These are phyloP conservation scores for Rhinogobius similis DNA, from an alignment of 2,113 vertebrate species.

Conservation along the genomic window DNA sequence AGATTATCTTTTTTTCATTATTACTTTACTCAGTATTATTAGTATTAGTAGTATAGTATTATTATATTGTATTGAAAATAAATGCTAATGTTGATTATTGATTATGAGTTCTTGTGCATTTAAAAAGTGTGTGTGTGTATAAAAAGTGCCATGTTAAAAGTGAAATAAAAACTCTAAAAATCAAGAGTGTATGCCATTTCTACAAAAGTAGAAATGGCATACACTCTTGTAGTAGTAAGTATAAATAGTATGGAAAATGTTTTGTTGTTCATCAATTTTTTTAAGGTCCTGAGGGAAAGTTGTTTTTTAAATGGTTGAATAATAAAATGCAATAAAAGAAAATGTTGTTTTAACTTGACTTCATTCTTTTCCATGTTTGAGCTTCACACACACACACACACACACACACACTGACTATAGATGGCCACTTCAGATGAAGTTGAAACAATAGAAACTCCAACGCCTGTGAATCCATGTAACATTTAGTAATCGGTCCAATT, in stretches of 20 bases:
- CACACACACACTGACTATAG: not conserved
- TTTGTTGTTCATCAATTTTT: not conserved
- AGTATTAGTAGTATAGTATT: too few species aligned
- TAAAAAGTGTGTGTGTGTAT: not conserved
- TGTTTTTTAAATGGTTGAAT: not conserved
- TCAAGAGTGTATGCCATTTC: not conserved
- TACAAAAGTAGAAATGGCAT: not conserved
- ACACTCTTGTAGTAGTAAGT: too few species aligned
- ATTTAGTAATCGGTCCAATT: slow-evolving; percentile 61
- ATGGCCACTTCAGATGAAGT: slow-evolving; percentile 26
- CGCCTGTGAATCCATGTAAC: slow-evolving; percentile 42
- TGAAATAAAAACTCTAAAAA: not conserved
- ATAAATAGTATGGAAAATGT: not conserved
- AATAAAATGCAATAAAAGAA: too few species aligned
- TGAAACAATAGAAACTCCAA: slow-evolving; percentile 11
- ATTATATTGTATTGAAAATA: not conserved
- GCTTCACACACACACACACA: not conserved
- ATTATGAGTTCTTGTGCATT: not conserved
- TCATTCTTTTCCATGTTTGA: not conserved
- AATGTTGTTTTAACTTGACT: too few species aligned
- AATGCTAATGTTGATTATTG: not conserved
- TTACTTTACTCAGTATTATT: too few species aligned
- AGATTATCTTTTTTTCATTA: not conserved
- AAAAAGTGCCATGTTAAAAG: not conserved
- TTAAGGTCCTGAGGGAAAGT: not conserved